Evolutionary conservation across 2,797 vertebrate genomes (phyloP).

Genomic region (Spinus pinus): DNA sequence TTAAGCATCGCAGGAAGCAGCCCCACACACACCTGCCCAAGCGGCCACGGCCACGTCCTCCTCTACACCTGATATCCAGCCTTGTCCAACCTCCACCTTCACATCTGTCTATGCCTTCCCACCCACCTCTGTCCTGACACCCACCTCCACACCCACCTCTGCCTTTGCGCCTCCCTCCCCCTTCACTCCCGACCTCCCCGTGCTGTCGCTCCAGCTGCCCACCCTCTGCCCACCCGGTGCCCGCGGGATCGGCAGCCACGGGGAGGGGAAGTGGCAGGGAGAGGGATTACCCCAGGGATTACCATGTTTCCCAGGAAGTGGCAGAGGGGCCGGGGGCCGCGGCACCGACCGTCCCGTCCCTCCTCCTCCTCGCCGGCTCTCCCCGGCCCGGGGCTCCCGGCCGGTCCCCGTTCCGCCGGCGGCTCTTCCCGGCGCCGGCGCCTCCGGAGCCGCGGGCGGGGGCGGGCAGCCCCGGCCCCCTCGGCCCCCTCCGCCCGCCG

Average conservation of each 20-base stretch:
- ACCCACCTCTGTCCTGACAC: neutral
- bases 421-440: neutral
- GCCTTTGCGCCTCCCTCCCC: neutral
- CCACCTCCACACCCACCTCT: neutral
- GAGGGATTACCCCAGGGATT: neutral
- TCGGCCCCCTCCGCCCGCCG: neutral
- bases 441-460: neutral
- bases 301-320: constrained; percentile 17
- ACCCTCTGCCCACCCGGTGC: neutral
- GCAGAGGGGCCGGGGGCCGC: neutral
- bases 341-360: neutral
- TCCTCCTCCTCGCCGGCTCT: neutral
- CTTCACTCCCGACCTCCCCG: neutral
- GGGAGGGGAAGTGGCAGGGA: neutral
- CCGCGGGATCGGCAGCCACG: neutral
- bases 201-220: neutral
- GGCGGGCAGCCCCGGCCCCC: neutral
- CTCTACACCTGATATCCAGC: rapidly evolving
- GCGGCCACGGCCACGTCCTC: neutral
- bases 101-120: neutral
- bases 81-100: neutral
- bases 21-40: neutral
- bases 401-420: neutral
- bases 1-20: neutral
- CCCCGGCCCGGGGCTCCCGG: neutral